Conservation (phyloP, 2,888 invertebrate species). For the Gastrophysa polygoni region DNA sequence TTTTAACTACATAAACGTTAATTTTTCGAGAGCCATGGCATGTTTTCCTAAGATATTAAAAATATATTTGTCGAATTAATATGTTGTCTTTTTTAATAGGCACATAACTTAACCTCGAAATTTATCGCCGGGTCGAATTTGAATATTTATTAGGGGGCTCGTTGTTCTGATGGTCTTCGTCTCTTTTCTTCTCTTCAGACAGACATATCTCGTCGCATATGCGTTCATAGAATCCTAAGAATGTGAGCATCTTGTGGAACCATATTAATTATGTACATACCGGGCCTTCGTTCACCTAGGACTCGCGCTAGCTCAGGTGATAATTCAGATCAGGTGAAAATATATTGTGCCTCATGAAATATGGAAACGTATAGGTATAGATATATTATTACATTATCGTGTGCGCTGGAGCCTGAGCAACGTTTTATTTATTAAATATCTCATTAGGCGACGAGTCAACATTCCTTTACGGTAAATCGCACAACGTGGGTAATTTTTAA, state of each 20-base stretch:
- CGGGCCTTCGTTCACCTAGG: not conserved
- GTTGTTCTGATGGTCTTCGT: conserved; percentile 38
- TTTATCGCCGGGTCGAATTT: conserved; percentile 55
- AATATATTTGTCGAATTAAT: conserved; percentile 58
- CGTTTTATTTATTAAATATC: conserved; percentile 37
- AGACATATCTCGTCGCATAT: conserved; percentile 52
- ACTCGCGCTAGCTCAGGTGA: conserved; percentile 33
- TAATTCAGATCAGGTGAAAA: conserved; percentile 42
- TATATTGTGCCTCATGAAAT: conserved; percentile 35
- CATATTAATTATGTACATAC: conserved; percentile 44
- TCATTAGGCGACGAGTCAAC: conserved; percentile 32
- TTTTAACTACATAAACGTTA: not conserved
- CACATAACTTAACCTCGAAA: conserved; percentile 54
- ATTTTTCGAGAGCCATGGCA: not conserved
- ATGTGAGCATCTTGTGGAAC: conserved; percentile 46
- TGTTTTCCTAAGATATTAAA: conserved; percentile 46
- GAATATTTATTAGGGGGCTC: conserved; percentile 57
- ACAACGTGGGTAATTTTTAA: conserved; percentile 27
- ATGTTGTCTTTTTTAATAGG: conserved; percentile 58
- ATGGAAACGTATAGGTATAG: conserved; percentile 27
- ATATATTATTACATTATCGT: conserved; percentile 29
- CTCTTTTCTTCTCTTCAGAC: conserved; percentile 40
- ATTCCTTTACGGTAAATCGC: conserved; percentile 32
- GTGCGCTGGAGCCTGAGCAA: conserved; percentile 28
- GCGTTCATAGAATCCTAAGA: conserved; percentile 51